phyloP scores from a whole-genome alignment of 92 coral and sea anemone genomes.

The Pocillopora grandis region DNA sequence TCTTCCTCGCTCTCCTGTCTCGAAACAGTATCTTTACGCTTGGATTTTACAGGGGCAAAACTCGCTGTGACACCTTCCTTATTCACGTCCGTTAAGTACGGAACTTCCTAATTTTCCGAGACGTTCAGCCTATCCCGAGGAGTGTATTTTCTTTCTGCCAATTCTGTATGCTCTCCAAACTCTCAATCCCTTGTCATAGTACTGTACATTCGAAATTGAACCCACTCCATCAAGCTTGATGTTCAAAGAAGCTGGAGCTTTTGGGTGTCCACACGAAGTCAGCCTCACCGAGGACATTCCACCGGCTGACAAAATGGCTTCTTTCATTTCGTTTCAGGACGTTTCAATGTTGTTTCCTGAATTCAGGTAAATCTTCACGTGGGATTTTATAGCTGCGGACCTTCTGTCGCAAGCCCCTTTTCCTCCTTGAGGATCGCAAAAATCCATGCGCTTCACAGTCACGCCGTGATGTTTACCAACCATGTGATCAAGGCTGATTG shows the following conservation, averaged over 20 bases:
- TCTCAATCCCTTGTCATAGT: slow-evolving; percentile 11
- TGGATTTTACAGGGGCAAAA: not conserved
- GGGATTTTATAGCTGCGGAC: slow-evolving; percentile 12
- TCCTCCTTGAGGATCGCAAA: slow-evolving; percentile 15
- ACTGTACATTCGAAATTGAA: slow-evolving; percentile 20
- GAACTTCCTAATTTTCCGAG: slow-evolving; percentile 1
- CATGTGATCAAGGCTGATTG: not conserved
- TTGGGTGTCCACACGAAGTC: slow-evolving; percentile 19
- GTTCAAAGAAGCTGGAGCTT: not conserved
- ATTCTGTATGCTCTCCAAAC: slow-evolving; percentile 37
- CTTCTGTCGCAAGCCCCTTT: not conserved
- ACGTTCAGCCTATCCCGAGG: slow-evolving; percentile 6
- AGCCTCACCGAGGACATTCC: slow-evolving; percentile 6
- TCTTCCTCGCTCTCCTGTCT: not conserved
- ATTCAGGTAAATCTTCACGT: slow-evolving; percentile 33
- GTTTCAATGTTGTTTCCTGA: slow-evolving; percentile 31
- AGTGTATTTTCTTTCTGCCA: not conserved
- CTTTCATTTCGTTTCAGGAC: slow-evolving; percentile 4
- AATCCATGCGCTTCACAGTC: slow-evolving; percentile 18
- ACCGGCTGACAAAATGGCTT: slow-evolving; percentile 16
- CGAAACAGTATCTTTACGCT: not conserved
- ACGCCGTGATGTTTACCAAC: slow-evolving; percentile 10
- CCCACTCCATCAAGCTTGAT: slow-evolving; percentile 20
- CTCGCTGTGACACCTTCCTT: not conserved
- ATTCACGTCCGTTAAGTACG: slow-evolving; percentile 1